Evolutionary conservation across 2,797 vertebrate genomes (phyloP), one percentile per base, ranked within the genome.

Genomic region (Lagocephalus sceleratus): DNA sequence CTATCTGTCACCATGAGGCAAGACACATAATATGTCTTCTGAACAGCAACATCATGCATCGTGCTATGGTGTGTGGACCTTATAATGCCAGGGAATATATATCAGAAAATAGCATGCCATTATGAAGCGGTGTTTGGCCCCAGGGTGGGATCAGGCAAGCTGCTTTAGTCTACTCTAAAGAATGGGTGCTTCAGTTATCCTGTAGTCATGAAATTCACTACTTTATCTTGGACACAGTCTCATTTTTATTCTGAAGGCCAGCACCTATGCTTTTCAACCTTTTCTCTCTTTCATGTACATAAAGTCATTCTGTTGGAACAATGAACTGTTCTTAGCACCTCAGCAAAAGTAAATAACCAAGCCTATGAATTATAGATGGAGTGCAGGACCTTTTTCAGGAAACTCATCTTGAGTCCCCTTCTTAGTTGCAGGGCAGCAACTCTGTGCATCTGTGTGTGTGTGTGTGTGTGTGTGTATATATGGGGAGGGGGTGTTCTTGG

Each of bases 301-400:
- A 68, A 54, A 81, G 46, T 19, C 49, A 6, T 79, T 77, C 70
- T 77, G 54, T 51, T 43, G 75, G 47, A 78, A 66, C 45, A 58
- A 75, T 78, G 65, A 84, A 80, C 69, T 77, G 68, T 66, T 69
- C 52, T 72, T 73, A 69, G 60, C 57, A 65, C 60, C 54, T 35
- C 12, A 49, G 73, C 54, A 58, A 72, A 80, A 78, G 78, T 81
- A 87, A 86, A 86, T 87, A 87, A 83, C 81, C 58, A 64, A 64
- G 54, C 35, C 59, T 49, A 84, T 88, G 82, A 81, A 88, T 87
- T 87, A 87, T 86, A 85, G 67, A 88, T 85, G 63, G 39, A 50
- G 65, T 66, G 56, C 42, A 57, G 54, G 68, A 74, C 76, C 67
- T 50, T 65, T 72, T 68, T 71, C 62, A 56, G n/a, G 53, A 76